phyloP scores from a whole-genome alignment of 2,797 vertebrate species.

The Acrossocheilus wenchowensis region DNA sequence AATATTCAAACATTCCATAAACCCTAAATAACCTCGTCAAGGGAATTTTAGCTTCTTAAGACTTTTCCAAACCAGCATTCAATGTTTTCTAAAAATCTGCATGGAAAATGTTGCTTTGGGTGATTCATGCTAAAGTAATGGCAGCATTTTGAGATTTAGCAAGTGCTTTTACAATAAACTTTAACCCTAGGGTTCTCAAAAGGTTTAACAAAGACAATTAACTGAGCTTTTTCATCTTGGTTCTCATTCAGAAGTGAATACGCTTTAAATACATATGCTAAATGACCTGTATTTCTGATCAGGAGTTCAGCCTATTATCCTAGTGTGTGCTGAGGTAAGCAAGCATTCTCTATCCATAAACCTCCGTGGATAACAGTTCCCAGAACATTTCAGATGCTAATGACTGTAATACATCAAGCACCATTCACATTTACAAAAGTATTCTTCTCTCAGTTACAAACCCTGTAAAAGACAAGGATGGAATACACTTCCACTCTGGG shows the following conservation, averaged over 20 bases:
- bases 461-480: slow-evolving; percentile 53
- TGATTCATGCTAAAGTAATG: background rate
- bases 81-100: background rate
- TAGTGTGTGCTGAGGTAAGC: background rate
- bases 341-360: slow-evolving; percentile 34
- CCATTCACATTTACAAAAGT: slow-evolving; percentile 63
- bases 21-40: background rate
- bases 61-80: background rate
- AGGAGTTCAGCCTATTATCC: slow-evolving; percentile 41
- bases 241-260: slow-evolving; percentile 26
- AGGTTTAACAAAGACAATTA: slow-evolving; percentile 22
- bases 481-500: slow-evolving; percentile 66
- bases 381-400: slow-evolving; percentile 54
- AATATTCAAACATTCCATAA: background rate
- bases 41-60: background rate
- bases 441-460: slow-evolving; percentile 62
- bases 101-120: slow-evolving; percentile 1
- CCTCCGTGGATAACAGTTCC: slow-evolving; percentile 57
- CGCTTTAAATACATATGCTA: slow-evolving; percentile 38
- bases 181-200: background rate
- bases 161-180: background rate
- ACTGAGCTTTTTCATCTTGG: background rate
- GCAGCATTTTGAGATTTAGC: slow-evolving; percentile 2
- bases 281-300: slow-evolving; percentile 8
- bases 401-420: slow-evolving; percentile 57